Conservation (phyloP, 2,113 vertebrate species). For the Labrus mixtus region DNA sequence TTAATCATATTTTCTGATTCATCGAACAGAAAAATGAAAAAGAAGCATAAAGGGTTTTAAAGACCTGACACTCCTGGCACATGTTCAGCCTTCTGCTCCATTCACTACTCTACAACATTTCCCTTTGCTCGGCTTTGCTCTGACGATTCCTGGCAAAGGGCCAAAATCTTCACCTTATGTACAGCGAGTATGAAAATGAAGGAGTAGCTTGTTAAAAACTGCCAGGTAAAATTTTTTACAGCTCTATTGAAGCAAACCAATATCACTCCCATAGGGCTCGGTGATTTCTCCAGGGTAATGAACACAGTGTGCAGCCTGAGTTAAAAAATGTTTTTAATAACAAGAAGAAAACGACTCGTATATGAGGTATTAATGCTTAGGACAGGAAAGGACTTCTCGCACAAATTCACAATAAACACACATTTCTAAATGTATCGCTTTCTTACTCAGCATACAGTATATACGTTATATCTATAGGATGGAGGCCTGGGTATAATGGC, state of each 20-base stretch:
- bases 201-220: background rate
- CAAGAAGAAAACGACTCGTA: background rate
- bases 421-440: too few species aligned
- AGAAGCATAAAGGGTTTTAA: constrained; percentile 42
- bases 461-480: too few species aligned
- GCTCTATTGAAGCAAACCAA: background rate
- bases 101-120: constrained; percentile 29
- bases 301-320: background rate
- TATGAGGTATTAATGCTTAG: background rate
- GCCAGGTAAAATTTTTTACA: constrained; percentile 15
- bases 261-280: background rate
- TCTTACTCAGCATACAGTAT: too few species aligned
- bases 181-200: constrained; percentile 27
- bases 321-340: background rate
- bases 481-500: too few species aligned
- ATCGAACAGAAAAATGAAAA: constrained; percentile 66
- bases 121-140: constrained; percentile 29
- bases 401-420: too few species aligned
- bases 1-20: constrained; percentile 59
- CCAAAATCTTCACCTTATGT: constrained; percentile 24
- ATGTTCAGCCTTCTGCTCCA: constrained; percentile 26
- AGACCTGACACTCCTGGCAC: constrained; percentile 31
- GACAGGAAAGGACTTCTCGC: background rate
- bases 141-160: constrained; percentile 39
- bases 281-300: background rate